Evolutionary conservation across 2,113 vertebrate genomes (phyloP).

Genomic region (Coracopsis vasa): DNA sequence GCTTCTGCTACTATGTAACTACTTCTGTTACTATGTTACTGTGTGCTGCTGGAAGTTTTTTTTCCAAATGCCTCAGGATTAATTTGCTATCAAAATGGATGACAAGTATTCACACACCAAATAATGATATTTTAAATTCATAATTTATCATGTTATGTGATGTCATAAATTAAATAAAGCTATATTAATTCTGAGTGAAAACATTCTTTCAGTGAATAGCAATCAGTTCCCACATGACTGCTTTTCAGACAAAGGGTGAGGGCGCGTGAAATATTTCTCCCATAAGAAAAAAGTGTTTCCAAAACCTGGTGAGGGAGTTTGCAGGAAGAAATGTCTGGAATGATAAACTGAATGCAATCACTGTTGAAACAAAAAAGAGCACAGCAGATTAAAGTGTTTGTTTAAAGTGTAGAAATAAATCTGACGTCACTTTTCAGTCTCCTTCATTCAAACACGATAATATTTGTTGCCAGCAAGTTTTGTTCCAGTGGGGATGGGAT

Average conservation of each 20-base stretch:
- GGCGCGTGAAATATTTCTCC: not conserved
- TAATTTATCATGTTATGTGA: constrained; percentile 63
- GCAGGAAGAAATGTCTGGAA: constrained; percentile 20
- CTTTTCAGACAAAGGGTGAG: not conserved
- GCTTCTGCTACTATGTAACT: not conserved
- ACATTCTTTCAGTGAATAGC: constrained; percentile 7
- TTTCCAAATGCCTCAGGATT: constrained; percentile 33
- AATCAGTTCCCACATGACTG: not conserved
- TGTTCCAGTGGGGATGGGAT: not conserved
- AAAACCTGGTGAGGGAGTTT: constrained; percentile 1
- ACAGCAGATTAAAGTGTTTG: not conserved
- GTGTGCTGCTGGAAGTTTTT: not conserved
- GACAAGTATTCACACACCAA: constrained; percentile 47
- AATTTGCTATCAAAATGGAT: constrained; percentile 54
- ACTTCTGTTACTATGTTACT: not conserved
- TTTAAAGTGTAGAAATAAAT: not conserved
- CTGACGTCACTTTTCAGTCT: not conserved
- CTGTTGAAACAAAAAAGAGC: not conserved
- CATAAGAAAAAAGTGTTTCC: not conserved
- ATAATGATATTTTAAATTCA: constrained; percentile 68
- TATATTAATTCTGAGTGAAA: constrained; percentile 48
- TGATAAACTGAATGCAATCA: constrained; percentile 5
- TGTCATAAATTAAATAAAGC: constrained; percentile 67
- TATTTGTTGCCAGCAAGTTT: not conserved
- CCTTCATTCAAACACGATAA: not conserved